These are phyloP conservation scores for Chironomus tentans DNA, from an alignment of 2,888 invertebrate species.

Conservation along the genomic window DNA sequence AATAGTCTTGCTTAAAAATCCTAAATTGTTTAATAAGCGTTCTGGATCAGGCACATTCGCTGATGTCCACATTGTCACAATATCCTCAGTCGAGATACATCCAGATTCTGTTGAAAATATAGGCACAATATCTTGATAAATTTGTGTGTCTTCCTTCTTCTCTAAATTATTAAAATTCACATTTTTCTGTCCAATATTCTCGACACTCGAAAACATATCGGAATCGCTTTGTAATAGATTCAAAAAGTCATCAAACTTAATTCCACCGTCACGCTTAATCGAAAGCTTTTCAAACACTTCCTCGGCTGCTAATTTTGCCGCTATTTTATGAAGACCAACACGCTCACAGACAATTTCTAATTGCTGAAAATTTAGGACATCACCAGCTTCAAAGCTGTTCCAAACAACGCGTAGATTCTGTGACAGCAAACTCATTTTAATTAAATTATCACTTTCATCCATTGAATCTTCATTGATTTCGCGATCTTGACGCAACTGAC, in stretches of 20 bases:
- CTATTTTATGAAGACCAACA: conserved; percentile 55
- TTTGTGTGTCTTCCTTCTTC: conserved; percentile 1
- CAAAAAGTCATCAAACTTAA: conserved; percentile 57
- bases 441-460: conserved; percentile 15
- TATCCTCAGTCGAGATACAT: conserved; percentile 44
- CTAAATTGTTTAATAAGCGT: conserved; percentile 56
- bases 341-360: conserved; percentile 55
- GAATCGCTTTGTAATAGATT: conserved; percentile 49
- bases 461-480: conserved; percentile 23
- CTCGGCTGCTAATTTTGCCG: conserved; percentile 49
- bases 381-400: conserved; percentile 51
- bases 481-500: conserved; percentile 26
- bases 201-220: conserved; percentile 28
- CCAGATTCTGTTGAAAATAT: conserved; percentile 23
- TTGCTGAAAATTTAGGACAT: conserved; percentile 53
- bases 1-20: conserved; percentile 51
- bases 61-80: conserved; percentile 64
- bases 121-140: conserved; percentile 3
- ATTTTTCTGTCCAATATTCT: conserved; percentile 18
- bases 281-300: conserved; percentile 58
- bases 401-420: conserved; percentile 42
- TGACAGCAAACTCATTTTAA: not conserved
- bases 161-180: not conserved
- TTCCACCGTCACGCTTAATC: conserved; percentile 52
- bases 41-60: conserved; percentile 58